A percentile compares a stretch with the other conserved stretches of the same genome.
Conservation (phyloP, 2,797 vertebrate genomes). For the Periparus ater region DNA sequence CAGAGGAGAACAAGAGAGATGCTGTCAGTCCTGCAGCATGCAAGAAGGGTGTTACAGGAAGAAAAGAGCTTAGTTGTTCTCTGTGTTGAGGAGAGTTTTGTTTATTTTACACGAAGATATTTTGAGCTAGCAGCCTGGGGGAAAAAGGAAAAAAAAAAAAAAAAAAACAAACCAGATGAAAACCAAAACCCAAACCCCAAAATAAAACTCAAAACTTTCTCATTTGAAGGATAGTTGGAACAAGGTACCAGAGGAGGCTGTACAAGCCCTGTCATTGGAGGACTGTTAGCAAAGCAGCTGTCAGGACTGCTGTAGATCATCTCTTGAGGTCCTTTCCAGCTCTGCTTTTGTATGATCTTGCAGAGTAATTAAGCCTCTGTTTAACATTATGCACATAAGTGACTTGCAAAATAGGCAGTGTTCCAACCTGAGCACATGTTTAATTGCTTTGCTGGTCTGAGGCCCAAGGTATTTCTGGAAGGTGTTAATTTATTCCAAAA, state of each 20-base stretch:
- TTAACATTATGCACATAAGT: constrained; percentile 6
- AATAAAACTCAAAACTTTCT: not conserved
- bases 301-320: not conserved
- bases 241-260: not conserved
- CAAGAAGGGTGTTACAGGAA: not conserved
- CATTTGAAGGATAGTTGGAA: not conserved
- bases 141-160: not conserved
- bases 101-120: not conserved
- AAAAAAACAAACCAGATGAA: not conserved
- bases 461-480: constrained; percentile 39
- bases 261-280: not conserved
- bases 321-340: constrained; percentile 12
- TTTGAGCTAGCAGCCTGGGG: not conserved
- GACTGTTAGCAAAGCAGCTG: not conserved
- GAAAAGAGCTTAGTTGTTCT: not conserved
- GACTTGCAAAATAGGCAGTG: constrained; percentile 1
- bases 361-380: constrained; percentile 44
- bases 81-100: not conserved
- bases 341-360: constrained; percentile 15
- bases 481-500: constrained; percentile 59
- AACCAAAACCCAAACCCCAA: not conserved
- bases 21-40: not conserved
- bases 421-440: constrained; percentile 4
- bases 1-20: not conserved
- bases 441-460: constrained; percentile 55